Conservation (phyloP, 2,113 vertebrate species). For the Podilymbus podiceps region DNA sequence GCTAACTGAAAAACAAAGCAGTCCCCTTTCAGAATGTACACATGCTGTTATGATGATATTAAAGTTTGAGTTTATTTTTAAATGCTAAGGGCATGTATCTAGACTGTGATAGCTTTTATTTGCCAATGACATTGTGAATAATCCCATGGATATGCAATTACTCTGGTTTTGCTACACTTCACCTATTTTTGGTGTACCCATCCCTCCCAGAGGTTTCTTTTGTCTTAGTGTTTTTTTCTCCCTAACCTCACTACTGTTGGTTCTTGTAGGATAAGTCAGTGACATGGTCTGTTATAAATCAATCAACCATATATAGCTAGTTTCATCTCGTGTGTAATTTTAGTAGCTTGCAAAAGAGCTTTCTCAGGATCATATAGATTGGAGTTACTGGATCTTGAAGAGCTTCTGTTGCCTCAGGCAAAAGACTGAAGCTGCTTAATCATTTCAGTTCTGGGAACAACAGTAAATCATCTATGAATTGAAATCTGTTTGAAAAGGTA, state of each 20-base stretch:
- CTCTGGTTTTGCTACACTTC: not conserved
- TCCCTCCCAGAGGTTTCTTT: not conserved
- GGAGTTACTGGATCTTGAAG: conserved; percentile 23
- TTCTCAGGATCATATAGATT: not conserved
- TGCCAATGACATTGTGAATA: not conserved
- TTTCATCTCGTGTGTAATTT: not conserved
- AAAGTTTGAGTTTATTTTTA: not conserved
- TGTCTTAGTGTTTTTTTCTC: not conserved
- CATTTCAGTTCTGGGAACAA: conserved; percentile 1
- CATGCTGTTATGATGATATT: not conserved
- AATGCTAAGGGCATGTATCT: not conserved
- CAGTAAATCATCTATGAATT: conserved; percentile 26
- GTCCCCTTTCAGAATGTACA: not conserved
- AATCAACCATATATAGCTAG: not conserved
- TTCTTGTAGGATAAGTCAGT: not conserved
- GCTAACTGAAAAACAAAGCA: not conserved
- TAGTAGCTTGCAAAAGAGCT: not conserved
- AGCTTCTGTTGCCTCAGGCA: conserved; percentile 14
- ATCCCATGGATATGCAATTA: not conserved
- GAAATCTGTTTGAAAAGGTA: conserved; percentile 43
- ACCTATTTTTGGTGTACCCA: not conserved
- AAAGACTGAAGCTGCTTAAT: conserved; percentile 20
- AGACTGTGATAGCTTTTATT: not conserved
- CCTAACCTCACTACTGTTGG: not conserved
- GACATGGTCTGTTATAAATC: not conserved